Conservation (phyloP, 2,113 vertebrate genomes). For the Pelecanoides urinatrix region DNA sequence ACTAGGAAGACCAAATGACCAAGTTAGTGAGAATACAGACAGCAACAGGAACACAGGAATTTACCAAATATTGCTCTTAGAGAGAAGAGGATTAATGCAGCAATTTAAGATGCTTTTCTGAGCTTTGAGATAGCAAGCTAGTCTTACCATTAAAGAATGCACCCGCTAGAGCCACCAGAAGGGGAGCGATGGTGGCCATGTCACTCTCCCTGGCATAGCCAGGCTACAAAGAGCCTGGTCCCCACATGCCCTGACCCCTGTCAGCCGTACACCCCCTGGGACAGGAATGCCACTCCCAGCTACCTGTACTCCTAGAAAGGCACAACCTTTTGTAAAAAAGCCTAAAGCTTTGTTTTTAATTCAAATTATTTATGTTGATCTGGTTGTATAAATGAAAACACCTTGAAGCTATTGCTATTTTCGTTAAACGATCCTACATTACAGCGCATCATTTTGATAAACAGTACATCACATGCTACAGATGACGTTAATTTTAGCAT, state of each 20-base stretch:
- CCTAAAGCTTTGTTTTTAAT: not conserved
- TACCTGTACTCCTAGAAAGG: not conserved
- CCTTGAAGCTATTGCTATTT: not conserved
- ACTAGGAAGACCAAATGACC: not conserved
- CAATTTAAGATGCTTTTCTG: not conserved
- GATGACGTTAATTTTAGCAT: not conserved
- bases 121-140: not conserved
- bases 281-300: not conserved
- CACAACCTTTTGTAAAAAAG: not conserved
- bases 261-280: not conserved
- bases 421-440: not conserved
- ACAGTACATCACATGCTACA: not conserved
- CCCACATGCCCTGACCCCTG: not conserved
- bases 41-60: not conserved
- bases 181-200: accelerated
- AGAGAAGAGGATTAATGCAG: not conserved
- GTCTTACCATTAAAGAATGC: not conserved
- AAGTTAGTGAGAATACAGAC: not conserved
- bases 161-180: not conserved
- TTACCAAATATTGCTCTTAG: not conserved
- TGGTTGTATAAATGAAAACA: not conserved
- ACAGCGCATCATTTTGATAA: not conserved
- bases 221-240: accelerated
- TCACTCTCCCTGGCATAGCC: not conserved
- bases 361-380: not conserved